phyloP scores from a whole-genome alignment of 2,888 invertebrate genomes.

The Stenoptilia bipunctidactyla region DNA sequence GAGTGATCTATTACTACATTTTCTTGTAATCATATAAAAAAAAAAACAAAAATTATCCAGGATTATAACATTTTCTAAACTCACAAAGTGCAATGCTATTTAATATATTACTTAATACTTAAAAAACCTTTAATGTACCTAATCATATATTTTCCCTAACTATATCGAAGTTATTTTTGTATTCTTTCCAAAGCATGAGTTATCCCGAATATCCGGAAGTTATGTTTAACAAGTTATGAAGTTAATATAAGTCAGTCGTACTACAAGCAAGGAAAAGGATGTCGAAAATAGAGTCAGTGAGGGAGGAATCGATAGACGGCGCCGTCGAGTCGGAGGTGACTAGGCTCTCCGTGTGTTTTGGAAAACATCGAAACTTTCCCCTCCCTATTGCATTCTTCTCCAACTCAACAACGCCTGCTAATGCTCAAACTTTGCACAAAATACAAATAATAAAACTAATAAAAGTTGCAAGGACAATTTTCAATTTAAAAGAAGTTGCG shows the following conservation, averaged over 20 bases:
- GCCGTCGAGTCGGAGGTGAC: constrained; percentile 24
- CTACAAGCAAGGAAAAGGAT: constrained; percentile 41
- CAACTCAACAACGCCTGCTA: not conserved
- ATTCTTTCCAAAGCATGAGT: not conserved
- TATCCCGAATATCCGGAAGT: constrained; percentile 54
- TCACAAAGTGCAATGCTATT: no score
- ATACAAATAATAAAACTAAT: not conserved
- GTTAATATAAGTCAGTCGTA: constrained; percentile 55
- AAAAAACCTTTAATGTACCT: no score
- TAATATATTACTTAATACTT: no score
- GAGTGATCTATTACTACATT: no score
- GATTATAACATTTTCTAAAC: no score
- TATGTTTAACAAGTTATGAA: constrained; percentile 58
- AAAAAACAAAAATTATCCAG: no score
- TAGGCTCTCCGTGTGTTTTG: constrained; percentile 29
- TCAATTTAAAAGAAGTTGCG: not conserved
- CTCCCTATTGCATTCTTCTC: constrained; percentile 22
- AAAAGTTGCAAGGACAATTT: not conserved
- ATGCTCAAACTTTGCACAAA: constrained; percentile 1
- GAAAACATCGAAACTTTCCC: constrained; percentile 27
- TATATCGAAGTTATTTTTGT: no score
- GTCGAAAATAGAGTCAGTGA: constrained; percentile 47
- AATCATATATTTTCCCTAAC: no score
- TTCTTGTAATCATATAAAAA: no score
- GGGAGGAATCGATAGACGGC: constrained; percentile 40